Base-by-base conservation (phyloP, 1,140 invertebrate species). In the Tetragnatha versicolor region DNA sequence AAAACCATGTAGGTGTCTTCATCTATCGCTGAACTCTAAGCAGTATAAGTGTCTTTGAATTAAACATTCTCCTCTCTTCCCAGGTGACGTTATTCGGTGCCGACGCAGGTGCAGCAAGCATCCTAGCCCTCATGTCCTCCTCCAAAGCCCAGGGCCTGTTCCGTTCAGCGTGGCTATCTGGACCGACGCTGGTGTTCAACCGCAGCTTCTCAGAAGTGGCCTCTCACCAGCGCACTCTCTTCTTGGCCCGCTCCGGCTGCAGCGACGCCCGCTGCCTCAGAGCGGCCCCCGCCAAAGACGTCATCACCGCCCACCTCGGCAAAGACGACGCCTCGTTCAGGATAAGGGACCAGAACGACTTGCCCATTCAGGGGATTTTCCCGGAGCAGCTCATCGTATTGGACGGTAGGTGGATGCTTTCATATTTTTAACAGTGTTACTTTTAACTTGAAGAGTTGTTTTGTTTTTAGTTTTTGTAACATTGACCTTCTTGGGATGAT, bases 341-440 rank as follows among this genome's bases (percentile, higher is more conserved):
- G 25, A 82, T 83, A 14, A 60, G 81, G 45, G 82, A 83, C 58
- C 82, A 83, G 70, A 83, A 83, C 49, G 81, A 82, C 79, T 45
- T 83, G 7, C 82, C 82, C 2, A 82, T 83, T 33, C 69, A 81
- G 25, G 82, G 81, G 7, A 83, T 83, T 9, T 82, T 77, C 33
- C 75, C 81, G 12, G 81, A 83, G 31, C 82, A 83, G 27, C 73
- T 82, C 17, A 80, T 83, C 14, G 66, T 70, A 17, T 65, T 83
- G n/a, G 82, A 82, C 60, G 79, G 81, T 81, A 76, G 82, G 42
- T 72, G 0, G 10, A 42, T 33, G 2, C 22, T 53, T 53, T 22
- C 49, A 6, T 10, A n/a, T 7, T 53, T n/a, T 45, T 45, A 45
- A 45, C 17, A 9, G 39, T 45, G 7, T 9, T 45, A 45, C 7